phyloP scores from a whole-genome alignment of 2,797 vertebrate species.

The Buceros bicornis region DNA sequence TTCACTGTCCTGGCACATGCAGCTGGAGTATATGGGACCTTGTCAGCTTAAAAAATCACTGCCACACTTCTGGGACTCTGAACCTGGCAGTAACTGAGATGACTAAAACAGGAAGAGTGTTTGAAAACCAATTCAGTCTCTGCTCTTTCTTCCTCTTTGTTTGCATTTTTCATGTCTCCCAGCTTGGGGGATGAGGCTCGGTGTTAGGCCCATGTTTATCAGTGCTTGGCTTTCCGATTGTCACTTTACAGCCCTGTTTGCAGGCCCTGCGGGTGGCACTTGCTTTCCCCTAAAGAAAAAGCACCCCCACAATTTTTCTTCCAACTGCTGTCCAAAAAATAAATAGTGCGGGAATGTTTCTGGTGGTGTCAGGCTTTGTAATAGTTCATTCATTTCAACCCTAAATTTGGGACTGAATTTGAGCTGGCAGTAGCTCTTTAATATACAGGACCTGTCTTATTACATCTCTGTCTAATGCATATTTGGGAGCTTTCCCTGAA shows the following conservation, averaged over 20 bases:
- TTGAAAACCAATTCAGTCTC: constrained; percentile 46
- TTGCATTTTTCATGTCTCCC: constrained; percentile 56
- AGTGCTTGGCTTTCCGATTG: not conserved
- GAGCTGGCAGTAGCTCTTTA: constrained; percentile 66
- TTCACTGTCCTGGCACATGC: not conserved
- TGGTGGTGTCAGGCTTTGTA: constrained; percentile 59
- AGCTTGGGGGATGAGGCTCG: not conserved
- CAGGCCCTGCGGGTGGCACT: not conserved
- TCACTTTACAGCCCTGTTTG: constrained; percentile 19
- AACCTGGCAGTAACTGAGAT: constrained; percentile 27
- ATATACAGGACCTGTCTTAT: constrained; percentile 71
- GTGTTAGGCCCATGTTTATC: not conserved
- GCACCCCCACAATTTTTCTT: constrained; percentile 40
- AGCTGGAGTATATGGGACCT: not conserved
- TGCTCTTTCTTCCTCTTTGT: not conserved
- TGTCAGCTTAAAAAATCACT: constrained; percentile 37
- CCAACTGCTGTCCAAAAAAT: constrained; percentile 38
- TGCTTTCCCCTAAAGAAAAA: constrained; percentile 31
- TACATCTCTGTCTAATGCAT: constrained; percentile 57
- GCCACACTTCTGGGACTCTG: not conserved
- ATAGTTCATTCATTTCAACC: constrained; percentile 63
- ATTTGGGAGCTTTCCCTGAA: constrained; percentile 69
- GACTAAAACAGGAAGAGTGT: constrained; percentile 31
- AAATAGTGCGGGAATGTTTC: constrained; percentile 48
- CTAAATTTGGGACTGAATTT: constrained; percentile 62